Base-by-base conservation (phyloP, 2,888 invertebrate genomes). In the Bhutanitis thaidina region DNA sequence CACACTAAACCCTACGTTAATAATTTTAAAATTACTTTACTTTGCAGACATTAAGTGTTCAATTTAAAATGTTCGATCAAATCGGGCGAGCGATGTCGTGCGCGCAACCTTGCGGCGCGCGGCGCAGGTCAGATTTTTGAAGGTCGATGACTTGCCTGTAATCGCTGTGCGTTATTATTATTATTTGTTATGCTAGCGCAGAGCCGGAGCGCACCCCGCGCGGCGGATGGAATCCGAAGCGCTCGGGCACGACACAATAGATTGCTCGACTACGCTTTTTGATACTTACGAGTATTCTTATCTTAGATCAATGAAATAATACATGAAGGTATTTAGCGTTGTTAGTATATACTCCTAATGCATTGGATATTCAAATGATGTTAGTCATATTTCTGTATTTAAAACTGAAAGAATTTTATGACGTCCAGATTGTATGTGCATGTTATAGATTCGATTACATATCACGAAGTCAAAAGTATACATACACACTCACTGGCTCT, bases 81-180 rank as follows among this genome's bases (percentile, higher is more conserved):
- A 38, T 43, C 38, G 36, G 41, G 37, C 53, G 43, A 49, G 56
- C 57, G 62, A 43, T 57, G 65, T 58, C 62, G 64, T 59, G 70
- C 67, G 71, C 73, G 77, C 83, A 85, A 87, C 85, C 86, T 86
- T 87, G 85, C 74, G 73, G 68, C 71, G 77, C 73, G 71, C 77
- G 68, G 74, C 80, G 79, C 86, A 86, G 86, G 87, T 87, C 86
- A 87, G 84, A 89, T 86, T 77, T 88, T 88, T 85, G 87, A 89
- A 89, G 88, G 89, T 89, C 89, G 82, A 80, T 89, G 89, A 89
- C 88, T 85, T 75, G 80, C 62, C 67, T 72, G 80, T 81, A 81
- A 83, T 77, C 79, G 66, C 59, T 67, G 56, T 75, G 69, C 74
- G 74, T 74, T 81, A 83, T 84, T 86, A 84, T 86, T 87, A 84